phyloP scores from a whole-genome alignment of 1,140 invertebrate genomes.

The Propsilocerus akamusi region DNA sequence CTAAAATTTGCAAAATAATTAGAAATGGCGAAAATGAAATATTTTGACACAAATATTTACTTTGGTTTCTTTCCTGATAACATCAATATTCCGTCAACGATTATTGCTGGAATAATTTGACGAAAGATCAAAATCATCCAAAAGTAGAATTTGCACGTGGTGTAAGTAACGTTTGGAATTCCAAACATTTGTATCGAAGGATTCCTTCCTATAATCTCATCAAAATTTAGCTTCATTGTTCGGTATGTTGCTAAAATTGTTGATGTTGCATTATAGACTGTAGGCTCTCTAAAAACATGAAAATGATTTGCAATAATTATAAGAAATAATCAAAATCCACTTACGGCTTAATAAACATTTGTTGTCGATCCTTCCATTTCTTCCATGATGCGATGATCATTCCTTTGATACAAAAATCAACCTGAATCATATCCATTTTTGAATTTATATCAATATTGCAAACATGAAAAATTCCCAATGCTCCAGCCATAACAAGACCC shows the following conservation, averaged over 20 bases:
- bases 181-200: too few species aligned
- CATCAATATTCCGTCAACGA: slow-evolving; percentile 33
- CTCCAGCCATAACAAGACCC: slow-evolving; percentile 54
- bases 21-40: too few species aligned
- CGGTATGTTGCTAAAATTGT: too few species aligned
- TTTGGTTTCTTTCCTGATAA: slow-evolving; percentile 33
- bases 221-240: too few species aligned
- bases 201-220: too few species aligned
- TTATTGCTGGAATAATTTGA: slow-evolving; percentile 39
- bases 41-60: too few species aligned
- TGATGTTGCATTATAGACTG: not conserved
- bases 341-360: too few species aligned
- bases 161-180: slow-evolving; percentile 6
- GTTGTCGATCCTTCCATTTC: slow-evolving; percentile 26
- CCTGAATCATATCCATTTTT: slow-evolving; percentile 64
- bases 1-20: too few species aligned
- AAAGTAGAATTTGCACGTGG: slow-evolving; percentile 13
- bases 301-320: too few species aligned
- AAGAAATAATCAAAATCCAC: too few species aligned
- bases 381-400: slow-evolving; percentile 59
- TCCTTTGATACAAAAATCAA: slow-evolving; percentile 67
- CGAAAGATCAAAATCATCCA: slow-evolving; percentile 27
- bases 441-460: slow-evolving; percentile 40
- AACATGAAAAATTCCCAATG: slow-evolving; percentile 44
- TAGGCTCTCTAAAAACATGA: not conserved